Evolutionary conservation across 2,888 invertebrate genomes (phyloP).

Genomic region (Monochamus alternatus): DNA sequence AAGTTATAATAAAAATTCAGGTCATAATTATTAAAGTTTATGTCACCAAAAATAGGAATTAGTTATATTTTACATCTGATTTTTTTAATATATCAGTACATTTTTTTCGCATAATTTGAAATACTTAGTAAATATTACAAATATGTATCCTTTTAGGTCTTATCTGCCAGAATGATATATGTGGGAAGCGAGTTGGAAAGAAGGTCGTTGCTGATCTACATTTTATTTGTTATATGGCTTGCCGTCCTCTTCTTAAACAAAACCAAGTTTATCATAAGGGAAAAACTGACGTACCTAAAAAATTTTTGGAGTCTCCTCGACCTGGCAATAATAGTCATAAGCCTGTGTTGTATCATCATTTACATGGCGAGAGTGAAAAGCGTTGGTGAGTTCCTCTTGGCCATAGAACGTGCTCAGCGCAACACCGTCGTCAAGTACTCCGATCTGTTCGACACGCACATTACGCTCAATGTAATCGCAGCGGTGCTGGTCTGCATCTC

Average conservation of each 20-base stretch:
- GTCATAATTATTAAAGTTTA: no score
- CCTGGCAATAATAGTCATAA: conserved; percentile 54
- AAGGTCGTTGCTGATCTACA: conserved; percentile 41
- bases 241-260: conserved; percentile 43
- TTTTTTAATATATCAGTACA: no score
- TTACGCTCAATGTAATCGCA: conserved; percentile 42
- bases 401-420: conserved; percentile 29
- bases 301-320: conserved; percentile 56
- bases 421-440: conserved; percentile 48
- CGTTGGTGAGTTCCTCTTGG: conserved; percentile 33
- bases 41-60: no score
- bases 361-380: conserved; percentile 37
- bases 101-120: no score
- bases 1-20: no score
- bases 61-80: no score
- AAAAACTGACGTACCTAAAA: conserved; percentile 40
- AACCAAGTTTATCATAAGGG: conserved; percentile 40
- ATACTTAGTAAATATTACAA: no score
- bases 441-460: conserved; percentile 42
- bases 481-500: conserved; percentile 50
- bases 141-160: conserved; percentile 49
- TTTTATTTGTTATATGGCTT: conserved; percentile 51
- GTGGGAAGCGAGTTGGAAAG: conserved; percentile 46
- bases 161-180: conserved; percentile 56
- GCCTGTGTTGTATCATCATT: conserved; percentile 46